These are phyloP conservation scores for Atlantisia rogersi DNA, from an alignment of 2,113 vertebrate species.

Conservation along the genomic window DNA sequence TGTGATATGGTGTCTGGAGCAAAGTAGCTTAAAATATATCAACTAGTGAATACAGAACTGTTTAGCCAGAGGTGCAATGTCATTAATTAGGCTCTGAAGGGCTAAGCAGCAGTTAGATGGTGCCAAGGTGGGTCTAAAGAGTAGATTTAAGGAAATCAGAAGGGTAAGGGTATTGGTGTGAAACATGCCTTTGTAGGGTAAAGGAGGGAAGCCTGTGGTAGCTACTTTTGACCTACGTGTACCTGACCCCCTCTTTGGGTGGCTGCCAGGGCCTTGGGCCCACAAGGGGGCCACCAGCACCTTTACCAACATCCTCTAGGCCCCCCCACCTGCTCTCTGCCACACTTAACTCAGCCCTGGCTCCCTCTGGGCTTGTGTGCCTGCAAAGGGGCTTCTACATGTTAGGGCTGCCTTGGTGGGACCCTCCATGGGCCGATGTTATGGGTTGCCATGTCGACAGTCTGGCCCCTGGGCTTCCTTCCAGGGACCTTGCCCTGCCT, in stretches of 20 bases:
- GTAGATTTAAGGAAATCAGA: not conserved
- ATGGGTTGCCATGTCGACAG: not conserved
- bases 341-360: accelerated
- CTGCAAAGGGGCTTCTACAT: not conserved
- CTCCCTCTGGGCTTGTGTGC: not conserved
- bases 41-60: not conserved
- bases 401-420: not conserved
- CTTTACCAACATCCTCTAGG: too few relatives aligned
- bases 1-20: not conserved
- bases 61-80: not conserved
- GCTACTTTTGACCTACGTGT: too few relatives aligned
- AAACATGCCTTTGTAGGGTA: not conserved
- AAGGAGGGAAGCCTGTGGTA: accelerated
- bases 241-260: accelerated
- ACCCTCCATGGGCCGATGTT: not conserved
- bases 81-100: not conserved
- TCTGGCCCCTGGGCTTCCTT: not conserved
- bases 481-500: not conserved
- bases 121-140: not conserved
- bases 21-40: not conserved
- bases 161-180: not conserved
- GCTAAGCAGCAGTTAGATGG: not conserved
- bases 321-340: not conserved
- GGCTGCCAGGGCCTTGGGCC: not conserved
- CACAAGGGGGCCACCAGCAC: not conserved